Conservation (phyloP, 1,140 invertebrate genomes). For the Trichogramma pretiosum region DNA sequence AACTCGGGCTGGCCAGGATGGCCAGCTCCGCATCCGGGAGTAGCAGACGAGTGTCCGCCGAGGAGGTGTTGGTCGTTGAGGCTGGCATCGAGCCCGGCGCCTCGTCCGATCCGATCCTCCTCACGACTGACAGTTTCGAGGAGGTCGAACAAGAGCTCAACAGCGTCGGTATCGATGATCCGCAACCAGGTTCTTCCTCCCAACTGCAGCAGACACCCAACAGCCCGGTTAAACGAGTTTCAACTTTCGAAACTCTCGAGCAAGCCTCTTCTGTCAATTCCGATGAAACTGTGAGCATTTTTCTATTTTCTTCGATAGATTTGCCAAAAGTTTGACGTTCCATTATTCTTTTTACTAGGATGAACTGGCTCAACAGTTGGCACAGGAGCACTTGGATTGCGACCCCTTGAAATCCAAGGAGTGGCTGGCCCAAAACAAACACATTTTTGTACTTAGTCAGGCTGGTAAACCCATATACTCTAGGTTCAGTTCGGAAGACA, state of each 20-base stretch:
- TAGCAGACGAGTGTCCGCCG: too few relatives aligned
- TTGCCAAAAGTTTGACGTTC: too few relatives aligned
- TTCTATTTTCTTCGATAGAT: too few relatives aligned
- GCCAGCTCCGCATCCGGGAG: too few relatives aligned
- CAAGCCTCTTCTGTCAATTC: too few relatives aligned
- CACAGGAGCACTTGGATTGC: constrained; percentile 31
- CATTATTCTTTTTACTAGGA: constrained; percentile 26
- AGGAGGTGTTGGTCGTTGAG: constrained; percentile 9
- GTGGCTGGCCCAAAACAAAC: constrained; percentile 77
- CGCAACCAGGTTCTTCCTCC: too few relatives aligned
- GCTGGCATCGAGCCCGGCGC: constrained; percentile 46
- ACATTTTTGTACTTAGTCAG: constrained; percentile 89
- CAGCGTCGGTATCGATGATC: constrained; percentile 51
- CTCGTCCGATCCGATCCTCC: constrained; percentile 55
- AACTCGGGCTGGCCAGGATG: too few relatives aligned
- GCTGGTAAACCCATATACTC: constrained; percentile 95
- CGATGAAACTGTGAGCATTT: constrained; percentile 29
- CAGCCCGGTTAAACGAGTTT: constrained; percentile 22
- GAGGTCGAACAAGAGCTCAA: constrained; percentile 60
- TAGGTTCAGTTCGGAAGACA: constrained; percentile 83
- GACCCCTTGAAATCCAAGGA: constrained; percentile 38
- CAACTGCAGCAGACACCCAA: constrained; percentile 48
- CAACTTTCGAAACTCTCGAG: constrained; percentile 4
- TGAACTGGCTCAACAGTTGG: constrained; percentile 32
- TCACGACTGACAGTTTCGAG: constrained; percentile 60